phyloP scores from a whole-genome alignment of 2,113 vertebrate genomes.

The Tyto alba region DNA sequence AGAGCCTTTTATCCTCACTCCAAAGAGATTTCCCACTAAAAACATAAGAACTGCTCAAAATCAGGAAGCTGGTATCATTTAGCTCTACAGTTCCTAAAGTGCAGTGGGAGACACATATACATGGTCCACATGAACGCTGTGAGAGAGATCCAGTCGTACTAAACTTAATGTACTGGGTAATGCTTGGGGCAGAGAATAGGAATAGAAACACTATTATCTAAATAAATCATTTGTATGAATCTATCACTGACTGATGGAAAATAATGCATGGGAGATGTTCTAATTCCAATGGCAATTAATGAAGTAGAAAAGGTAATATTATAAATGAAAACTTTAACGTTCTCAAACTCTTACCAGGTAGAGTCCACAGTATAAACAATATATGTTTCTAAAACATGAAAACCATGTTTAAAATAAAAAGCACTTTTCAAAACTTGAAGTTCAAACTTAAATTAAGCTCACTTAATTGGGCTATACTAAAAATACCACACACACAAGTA shows the following conservation, averaged over 20 bases:
- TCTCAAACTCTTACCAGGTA: background rate
- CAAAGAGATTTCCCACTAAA: background rate
- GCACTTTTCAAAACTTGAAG: background rate
- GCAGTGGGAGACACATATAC: background rate
- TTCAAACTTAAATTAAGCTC: background rate
- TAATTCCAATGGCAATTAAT: background rate
- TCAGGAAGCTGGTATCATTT: background rate
- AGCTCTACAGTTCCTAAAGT: background rate
- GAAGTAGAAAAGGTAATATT: background rate
- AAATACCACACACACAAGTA: background rate
- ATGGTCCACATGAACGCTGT: background rate
- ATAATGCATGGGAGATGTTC: background rate
- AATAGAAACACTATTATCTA: background rate
- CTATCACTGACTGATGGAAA: background rate
- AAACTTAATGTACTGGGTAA: background rate
- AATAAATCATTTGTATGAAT: background rate
- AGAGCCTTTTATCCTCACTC: background rate
- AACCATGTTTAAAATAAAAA: background rate
- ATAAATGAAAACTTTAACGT: background rate
- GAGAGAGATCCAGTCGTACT: background rate
- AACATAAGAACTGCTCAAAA: background rate
- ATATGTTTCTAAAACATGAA: background rate
- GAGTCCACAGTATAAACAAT: background rate
- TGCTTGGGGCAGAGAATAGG: background rate
- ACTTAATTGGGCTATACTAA: background rate